Percentiles rank a stretch among this genome's conserved stretches.
These are phyloP conservation scores for Brevimyrus niger DNA, from an alignment of 2,113 vertebrate species.

Conservation along the genomic window DNA sequence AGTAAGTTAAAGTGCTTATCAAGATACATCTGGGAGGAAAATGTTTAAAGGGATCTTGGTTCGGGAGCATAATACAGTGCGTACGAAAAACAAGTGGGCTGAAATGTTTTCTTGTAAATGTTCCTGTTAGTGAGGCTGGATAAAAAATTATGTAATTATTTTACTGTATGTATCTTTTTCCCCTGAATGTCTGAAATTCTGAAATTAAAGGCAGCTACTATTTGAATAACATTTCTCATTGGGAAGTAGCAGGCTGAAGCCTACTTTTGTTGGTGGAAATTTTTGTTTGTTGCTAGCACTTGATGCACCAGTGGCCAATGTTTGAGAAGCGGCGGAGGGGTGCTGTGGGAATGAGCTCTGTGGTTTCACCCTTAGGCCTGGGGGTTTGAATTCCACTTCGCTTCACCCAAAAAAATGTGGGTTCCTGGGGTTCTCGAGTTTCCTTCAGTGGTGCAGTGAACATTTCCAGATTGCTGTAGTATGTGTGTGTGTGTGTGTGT, in stretches of 20 bases:
- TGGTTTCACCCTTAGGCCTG: not conserved
- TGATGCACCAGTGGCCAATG: not conserved
- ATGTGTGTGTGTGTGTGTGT: too few species aligned
- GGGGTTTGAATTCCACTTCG: not conserved
- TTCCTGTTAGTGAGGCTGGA: not conserved
- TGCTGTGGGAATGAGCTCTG: not conserved
- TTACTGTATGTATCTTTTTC: not conserved
- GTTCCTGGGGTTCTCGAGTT: not conserved
- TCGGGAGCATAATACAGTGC: slow-evolving; percentile 11
- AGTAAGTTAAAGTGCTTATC: not conserved
- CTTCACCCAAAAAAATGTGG: not conserved
- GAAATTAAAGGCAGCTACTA: not conserved
- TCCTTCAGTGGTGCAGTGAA: not conserved
- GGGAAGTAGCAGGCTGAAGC: not conserved
- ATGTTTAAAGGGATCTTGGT: slow-evolving; percentile 23
- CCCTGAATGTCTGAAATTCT: not conserved
- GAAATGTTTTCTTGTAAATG: too few species aligned
- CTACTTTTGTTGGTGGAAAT: not conserved
- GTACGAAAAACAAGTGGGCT: slow-evolving; percentile 6
- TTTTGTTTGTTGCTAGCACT: not conserved
- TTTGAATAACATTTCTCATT: not conserved
- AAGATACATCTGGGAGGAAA: not conserved
- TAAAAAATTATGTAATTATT: not conserved
- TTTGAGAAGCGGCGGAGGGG: not conserved
- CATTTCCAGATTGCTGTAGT: not conserved